These are phyloP conservation scores for Lindbergichthys nudifrons DNA, from an alignment of 2,797 vertebrate species.

Conservation along the genomic window DNA sequence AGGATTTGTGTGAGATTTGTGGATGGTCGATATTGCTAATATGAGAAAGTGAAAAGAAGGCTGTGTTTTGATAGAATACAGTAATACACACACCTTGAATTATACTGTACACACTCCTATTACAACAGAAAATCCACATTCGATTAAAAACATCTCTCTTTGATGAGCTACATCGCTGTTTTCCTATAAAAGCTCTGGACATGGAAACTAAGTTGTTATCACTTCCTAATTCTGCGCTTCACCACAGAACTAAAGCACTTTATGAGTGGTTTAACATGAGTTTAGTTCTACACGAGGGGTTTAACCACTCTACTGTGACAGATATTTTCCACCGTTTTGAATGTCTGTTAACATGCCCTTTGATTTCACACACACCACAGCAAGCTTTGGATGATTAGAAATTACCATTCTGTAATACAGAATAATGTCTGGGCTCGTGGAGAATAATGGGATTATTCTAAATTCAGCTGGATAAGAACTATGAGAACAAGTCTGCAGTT, in stretches of 20 bases:
- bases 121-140: constrained; percentile 4
- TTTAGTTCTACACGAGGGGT: constrained; percentile 44
- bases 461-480: constrained; percentile 67
- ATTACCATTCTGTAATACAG: constrained; percentile 65
- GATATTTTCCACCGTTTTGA: constrained; percentile 52
- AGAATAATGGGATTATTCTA: constrained; percentile 72
- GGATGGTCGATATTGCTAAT: constrained; percentile 43
- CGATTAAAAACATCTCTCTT: constrained; percentile 2
- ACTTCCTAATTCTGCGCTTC: constrained; percentile 33
- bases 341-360: constrained; percentile 48
- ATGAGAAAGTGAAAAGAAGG: constrained; percentile 28
- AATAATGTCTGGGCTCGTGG: constrained; percentile 64
- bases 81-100: constrained; percentile 22
- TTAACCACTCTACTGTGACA: constrained; percentile 48
- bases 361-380: constrained; percentile 61
- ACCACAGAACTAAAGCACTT: constrained; percentile 27
- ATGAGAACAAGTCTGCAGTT: constrained; percentile 66
- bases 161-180: constrained; percentile 10
- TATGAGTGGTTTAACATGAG: constrained; percentile 26
- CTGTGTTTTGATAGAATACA: constrained; percentile 31
- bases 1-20: constrained; percentile 11
- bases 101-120: neutral
- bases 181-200: constrained; percentile 29
- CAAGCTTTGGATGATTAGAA: constrained; percentile 66
- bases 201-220: constrained; percentile 22